A percentile compares a stretch with the other conserved stretches of the same genome.
phyloP scores from a whole-genome alignment of 2,797 vertebrate genomes.

The Lophura swinhoii region DNA sequence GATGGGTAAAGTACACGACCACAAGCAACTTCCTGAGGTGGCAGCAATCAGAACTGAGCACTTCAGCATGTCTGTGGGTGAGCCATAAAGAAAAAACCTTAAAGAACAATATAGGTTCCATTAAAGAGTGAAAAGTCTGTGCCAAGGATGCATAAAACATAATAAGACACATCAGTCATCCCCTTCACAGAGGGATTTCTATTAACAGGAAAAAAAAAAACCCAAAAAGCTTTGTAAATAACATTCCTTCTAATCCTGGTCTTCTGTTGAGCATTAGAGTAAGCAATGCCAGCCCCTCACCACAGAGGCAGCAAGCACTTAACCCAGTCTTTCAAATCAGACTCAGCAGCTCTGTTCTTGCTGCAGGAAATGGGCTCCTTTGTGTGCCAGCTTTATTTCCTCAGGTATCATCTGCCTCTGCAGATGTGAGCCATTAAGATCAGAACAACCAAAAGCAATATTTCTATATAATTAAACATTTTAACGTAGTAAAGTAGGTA shows the following conservation, averaged over 20 bases:
- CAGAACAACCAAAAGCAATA: conserved; percentile 28
- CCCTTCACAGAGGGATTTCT: neutral
- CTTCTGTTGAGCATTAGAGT: neutral
- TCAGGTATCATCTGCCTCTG: conserved; percentile 33
- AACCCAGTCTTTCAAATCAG: neutral
- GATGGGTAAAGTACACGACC: neutral
- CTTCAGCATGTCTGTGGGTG: neutral
- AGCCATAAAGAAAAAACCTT: neutral
- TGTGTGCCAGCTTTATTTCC: neutral
- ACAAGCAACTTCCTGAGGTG: neutral
- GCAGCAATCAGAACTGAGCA: neutral
- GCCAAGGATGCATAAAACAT: neutral
- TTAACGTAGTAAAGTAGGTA: neutral
- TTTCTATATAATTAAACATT: conserved; percentile 53
- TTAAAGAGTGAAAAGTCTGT: rapidly evolving
- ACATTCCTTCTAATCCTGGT: neutral
- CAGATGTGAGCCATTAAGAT: conserved; percentile 36
- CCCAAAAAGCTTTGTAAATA: neutral
- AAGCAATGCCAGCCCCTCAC: neutral
- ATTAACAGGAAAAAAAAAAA: neutral
- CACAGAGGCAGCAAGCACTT: neutral
- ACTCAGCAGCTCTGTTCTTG: neutral
- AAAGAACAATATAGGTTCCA: neutral
- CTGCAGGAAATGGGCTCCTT: neutral
- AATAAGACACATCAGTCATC: neutral